phyloP scores from a whole-genome alignment of 2,113 vertebrate species.

The Tauraco erythrolophus region DNA sequence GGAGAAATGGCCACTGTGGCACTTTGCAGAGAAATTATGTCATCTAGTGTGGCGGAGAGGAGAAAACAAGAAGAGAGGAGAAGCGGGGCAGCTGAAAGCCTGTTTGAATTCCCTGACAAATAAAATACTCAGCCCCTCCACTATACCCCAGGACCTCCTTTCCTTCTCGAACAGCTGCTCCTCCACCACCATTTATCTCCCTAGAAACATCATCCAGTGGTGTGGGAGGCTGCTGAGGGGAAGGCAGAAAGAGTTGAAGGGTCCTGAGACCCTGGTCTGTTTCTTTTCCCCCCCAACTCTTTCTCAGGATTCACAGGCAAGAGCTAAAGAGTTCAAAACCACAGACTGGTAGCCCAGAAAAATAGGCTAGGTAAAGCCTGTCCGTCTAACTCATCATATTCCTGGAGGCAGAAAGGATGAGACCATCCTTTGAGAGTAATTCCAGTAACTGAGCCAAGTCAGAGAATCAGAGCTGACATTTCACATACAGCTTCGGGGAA shows the following conservation, averaged over 20 bases:
- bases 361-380: background rate
- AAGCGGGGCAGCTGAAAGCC: background rate
- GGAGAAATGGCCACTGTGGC: background rate
- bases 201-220: accelerated
- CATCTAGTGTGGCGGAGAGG: background rate
- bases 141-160: background rate
- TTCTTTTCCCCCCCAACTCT: accelerated
- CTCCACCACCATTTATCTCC: background rate
- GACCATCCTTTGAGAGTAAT: background rate
- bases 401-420: background rate
- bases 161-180: background rate
- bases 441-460: background rate
- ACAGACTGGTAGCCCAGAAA: background rate
- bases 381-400: background rate
- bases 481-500: background rate
- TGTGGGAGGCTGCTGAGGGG: background rate
- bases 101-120: background rate
- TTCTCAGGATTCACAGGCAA: background rate
- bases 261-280: background rate
- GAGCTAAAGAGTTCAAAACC: background rate
- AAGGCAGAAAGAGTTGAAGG: background rate
- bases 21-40: background rate
- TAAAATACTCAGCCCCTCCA: background rate
- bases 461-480: background rate
- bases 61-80: background rate